Conservation (phyloP, 2,797 vertebrate genomes). For the Anguilla anguilla region DNA sequence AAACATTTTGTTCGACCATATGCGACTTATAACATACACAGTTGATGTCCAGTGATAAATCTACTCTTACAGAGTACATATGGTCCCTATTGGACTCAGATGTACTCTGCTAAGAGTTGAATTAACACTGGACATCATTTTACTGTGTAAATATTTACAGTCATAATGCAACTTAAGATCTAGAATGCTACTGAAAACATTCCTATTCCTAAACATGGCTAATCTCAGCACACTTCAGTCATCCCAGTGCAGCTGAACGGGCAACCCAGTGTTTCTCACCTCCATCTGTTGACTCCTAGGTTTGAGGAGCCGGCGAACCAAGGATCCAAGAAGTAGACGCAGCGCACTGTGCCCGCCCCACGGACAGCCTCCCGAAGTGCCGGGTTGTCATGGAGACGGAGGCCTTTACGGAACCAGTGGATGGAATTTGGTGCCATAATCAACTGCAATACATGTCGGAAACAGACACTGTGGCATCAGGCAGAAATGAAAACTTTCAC, state of each 20-base stretch:
- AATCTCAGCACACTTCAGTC: not conserved
- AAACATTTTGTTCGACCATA: not conserved
- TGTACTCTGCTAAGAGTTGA: no score
- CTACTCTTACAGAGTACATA: no score
- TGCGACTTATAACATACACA: not conserved
- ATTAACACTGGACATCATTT: no score
- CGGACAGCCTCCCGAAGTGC: slow-evolving; percentile 50
- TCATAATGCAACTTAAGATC: not conserved
- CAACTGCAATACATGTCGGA: not conserved
- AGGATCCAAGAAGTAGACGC: slow-evolving; percentile 61
- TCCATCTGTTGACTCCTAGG: slow-evolving; percentile 60
- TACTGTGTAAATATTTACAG: not conserved
- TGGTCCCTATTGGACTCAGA: no score
- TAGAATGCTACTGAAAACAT: not conserved
- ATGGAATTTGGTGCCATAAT: slow-evolving; percentile 50
- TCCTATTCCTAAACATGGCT: not conserved
- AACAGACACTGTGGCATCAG: not conserved
- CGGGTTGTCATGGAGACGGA: slow-evolving; percentile 61
- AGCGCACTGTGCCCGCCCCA: slow-evolving; percentile 49
- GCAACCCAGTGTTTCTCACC: slow-evolving; percentile 42
- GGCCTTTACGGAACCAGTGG: slow-evolving; percentile 63
- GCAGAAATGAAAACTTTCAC: not conserved
- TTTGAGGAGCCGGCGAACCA: slow-evolving; percentile 62
- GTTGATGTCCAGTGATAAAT: no score
- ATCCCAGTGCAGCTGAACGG: not conserved